A percentile compares a stretch with the other conserved stretches of the same genome.
Evolutionary conservation across 1,140 invertebrate species (phyloP).

Genomic region (Conus ventricosus): DNA sequence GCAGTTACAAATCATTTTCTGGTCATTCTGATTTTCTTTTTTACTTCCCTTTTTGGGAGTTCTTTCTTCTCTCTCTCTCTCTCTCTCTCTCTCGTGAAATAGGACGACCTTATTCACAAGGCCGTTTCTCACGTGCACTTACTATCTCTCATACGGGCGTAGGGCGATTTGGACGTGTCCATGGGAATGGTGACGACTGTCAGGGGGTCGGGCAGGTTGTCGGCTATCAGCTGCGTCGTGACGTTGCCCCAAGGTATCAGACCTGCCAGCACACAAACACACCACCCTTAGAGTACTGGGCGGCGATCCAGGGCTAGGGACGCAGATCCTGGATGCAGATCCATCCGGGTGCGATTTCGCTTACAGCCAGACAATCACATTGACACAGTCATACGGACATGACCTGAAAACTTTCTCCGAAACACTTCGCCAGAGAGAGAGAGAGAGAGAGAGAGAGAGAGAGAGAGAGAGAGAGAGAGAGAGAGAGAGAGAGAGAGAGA

Average conservation of each 20-base stretch:
- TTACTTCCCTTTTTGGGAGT: too few species aligned
- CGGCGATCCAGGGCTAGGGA: too few species aligned
- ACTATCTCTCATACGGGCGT: conserved; percentile 23
- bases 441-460: not conserved
- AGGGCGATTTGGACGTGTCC: conserved; percentile 26
- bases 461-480: conserved; percentile 9
- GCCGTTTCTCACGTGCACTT: not conserved
- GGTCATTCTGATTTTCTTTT: too few species aligned
- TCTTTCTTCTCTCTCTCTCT: too few species aligned
- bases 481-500: conserved; percentile 25
- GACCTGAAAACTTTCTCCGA: not conserved
- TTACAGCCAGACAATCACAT: not conserved
- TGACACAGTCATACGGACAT: not conserved
- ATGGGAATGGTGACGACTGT: not conserved
- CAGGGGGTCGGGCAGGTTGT: not conserved
- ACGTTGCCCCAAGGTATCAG: conserved; percentile 26
- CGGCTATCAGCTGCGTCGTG: not conserved
- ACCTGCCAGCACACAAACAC: conserved; percentile 1
- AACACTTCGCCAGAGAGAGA: not conserved
- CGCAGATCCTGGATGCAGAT: too few species aligned
- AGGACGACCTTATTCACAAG: too few species aligned
- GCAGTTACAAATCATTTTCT: too few species aligned
- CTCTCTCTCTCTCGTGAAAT: too few species aligned
- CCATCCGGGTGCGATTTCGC: not conserved
- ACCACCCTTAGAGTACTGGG: too few species aligned